Evolutionary conservation across 2,888 invertebrate species (phyloP), one percentile per base, ranked within the genome.

Genomic region (Acanthosepion esculentum): DNA sequence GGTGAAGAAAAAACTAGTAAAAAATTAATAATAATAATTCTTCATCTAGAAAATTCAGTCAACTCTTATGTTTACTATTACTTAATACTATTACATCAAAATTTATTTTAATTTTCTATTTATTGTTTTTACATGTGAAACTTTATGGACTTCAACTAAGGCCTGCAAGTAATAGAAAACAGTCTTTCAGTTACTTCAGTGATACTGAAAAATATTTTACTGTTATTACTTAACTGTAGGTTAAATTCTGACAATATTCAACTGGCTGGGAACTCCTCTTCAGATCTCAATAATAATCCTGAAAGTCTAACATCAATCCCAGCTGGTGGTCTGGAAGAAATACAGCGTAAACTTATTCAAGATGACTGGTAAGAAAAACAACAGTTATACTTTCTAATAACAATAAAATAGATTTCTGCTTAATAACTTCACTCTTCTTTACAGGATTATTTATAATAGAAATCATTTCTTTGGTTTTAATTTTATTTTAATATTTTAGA

Each of bases 261-360:
- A 50, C 91, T 64, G 59, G 53, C 29, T 59, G 33, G 91, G 91
- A 94, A 78, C 50, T 91, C 91, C 41, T 59, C 64, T 92, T 59
- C 91, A 48, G 78, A 78, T 48, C 59, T 92, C 59, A 91, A 29
- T 92, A 91, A 48, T 55, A 48, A 41, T 92, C 91, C 33, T 93
- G 92, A 92, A 50, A 91, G 33, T 94, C 33, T 33, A 41, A 53
- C 53, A 15, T 93, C 50, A 29, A n/a, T 98, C 96, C 98, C 98
- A 0, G 98, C 98, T 95, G 98, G 98, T 91, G 98, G 98, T 0
- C 97, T 98, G 29, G 98, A 98, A 41, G 98, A 98, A 95, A 98
- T 98, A 8, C 96, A 97, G 94, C 96, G 96, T 95, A 96, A 97
- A 91, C 95, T 97, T 91, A 96, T 96, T 59, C 96, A 96, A 78